Base-by-base conservation (phyloP, 2,888 invertebrate genomes). In the Dasypolia templi region DNA sequence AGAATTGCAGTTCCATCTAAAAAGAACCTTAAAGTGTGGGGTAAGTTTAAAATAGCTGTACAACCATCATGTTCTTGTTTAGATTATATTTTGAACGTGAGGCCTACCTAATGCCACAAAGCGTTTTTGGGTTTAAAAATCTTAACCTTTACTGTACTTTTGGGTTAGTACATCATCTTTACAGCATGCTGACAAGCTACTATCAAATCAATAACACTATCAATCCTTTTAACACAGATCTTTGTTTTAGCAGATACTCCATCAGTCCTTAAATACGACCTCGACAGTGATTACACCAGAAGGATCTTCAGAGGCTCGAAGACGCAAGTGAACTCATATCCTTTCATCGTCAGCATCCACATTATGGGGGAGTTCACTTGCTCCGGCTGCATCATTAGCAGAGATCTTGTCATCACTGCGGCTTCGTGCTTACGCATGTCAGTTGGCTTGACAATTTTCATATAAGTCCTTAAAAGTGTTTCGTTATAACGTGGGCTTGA, bases 401-500 rank as follows among this genome's bases (percentile, higher is more conserved):
- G 84, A 22, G 83, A 89, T 17, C 58, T 92, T 35, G 82, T 93
- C 49, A 83, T 94, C 71, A 91, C 93, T 0, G 89, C 93, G 0
- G 93, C 92, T 6, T 91, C 93, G 0, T 93, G 93, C 69, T 79
- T 94, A 14, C 87, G 88, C 59, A 72, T 82, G 93, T 93, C 77
- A 89, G 88, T 79, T 12, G 3, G 9, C 9, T 32, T 56, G 14
- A 29, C 6, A 7, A 22, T 44, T 46, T 35, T n/a, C n/a, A n/a
- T 58, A 17, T 19, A 29, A n/a, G 5, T 17, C 22, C 22, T 14
- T 29, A 46, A 22, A 62, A 26, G 3, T 42, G 12, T 42, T 61
- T 61, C 19, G n/a, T n/a, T 59, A 17, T 44, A 44, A 44, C 44
- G 44, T 44, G 44, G 44, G 17, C 17, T 17, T n/a, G 7, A 35